Percentiles rank a stretch among this genome's conserved stretches.
phyloP scores from a whole-genome alignment of 2,113 vertebrate species.

The Podarcis muralis region DNA sequence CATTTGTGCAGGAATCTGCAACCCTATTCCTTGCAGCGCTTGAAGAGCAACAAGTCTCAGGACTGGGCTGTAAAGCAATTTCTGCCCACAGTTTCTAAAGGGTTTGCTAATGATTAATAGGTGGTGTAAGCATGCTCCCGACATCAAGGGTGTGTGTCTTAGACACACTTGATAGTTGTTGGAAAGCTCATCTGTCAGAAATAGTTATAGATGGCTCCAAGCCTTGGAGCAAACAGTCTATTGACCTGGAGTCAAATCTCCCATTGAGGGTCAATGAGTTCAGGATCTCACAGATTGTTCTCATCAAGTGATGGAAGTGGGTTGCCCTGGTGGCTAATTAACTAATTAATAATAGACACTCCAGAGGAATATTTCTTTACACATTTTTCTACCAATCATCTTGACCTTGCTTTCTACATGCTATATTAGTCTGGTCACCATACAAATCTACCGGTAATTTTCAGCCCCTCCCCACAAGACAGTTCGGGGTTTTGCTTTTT shows the following conservation, averaged over 20 bases:
- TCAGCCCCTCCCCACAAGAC: neutral
- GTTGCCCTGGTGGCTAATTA: constrained; percentile 38
- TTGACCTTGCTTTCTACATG: constrained; percentile 9
- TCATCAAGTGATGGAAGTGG: constrained; percentile 32
- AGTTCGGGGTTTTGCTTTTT: too few species aligned
- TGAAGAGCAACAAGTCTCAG: neutral
- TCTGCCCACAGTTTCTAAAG: neutral
- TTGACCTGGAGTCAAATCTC: constrained; percentile 23
- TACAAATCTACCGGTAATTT: neutral
- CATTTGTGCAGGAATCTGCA: too few species aligned
- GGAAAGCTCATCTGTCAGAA: constrained; percentile 31
- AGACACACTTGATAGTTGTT: neutral
- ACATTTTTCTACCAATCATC: constrained; percentile 3
- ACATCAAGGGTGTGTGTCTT: constrained; percentile 13
- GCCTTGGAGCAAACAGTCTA: constrained; percentile 13
- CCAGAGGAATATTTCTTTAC: constrained; percentile 24
- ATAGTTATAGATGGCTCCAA: constrained; percentile 22
- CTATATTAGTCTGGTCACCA: neutral
- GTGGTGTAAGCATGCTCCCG: neutral
- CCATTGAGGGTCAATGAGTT: constrained; percentile 23
- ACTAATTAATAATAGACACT: constrained; percentile 32
- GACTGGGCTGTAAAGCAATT: neutral
- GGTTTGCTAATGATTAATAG: constrained; percentile 14
- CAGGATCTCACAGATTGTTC: constrained; percentile 36
- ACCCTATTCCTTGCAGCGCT: neutral